Evolutionary conservation across 1,140 invertebrate species (phyloP).

Genomic region (Coenobita brevimanus): DNA sequence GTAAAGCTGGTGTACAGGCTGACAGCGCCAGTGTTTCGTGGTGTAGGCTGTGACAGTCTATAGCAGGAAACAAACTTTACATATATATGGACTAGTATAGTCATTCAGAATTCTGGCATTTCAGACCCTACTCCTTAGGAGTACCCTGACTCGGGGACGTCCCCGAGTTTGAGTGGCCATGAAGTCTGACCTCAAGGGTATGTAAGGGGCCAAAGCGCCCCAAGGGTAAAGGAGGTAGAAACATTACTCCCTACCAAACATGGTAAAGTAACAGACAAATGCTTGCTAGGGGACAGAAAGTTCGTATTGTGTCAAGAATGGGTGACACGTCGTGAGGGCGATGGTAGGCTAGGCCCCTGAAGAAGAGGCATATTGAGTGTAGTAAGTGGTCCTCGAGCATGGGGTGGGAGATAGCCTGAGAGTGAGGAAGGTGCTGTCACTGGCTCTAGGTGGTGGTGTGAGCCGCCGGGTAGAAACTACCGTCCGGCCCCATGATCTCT

Average conservation of each 20-base stretch:
- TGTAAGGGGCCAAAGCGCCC: slow-evolving; percentile 48
- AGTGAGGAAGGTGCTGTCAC: slow-evolving; percentile 44
- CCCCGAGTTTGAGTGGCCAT: slow-evolving; percentile 36
- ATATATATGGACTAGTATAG: background rate
- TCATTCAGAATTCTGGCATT: background rate
- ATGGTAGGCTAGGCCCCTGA: background rate
- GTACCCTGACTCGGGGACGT: slow-evolving; percentile 43
- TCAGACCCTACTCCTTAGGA: background rate
- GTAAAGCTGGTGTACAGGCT: slow-evolving; percentile 49
- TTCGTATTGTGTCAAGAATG: background rate
- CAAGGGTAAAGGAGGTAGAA: slow-evolving; percentile 39
- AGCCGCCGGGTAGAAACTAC: slow-evolving; percentile 37
- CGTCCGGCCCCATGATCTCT: slow-evolving; percentile 6
- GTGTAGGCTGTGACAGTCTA: slow-evolving; percentile 11
- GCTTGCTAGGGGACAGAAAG: background rate
- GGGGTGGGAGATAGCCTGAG: slow-evolving; percentile 30
- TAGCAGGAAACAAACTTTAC: background rate
- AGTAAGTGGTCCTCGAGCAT: slow-evolving; percentile 42
- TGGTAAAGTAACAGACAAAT: slow-evolving; percentile 3
- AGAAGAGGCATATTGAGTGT: slow-evolving; percentile 12
- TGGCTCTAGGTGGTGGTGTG: slow-evolving; percentile 29
- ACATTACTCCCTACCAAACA: slow-evolving; percentile 35
- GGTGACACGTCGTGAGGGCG: background rate
- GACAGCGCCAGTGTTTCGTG: slow-evolving; percentile 43
- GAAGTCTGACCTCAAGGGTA: slow-evolving; percentile 61